Percentiles rank a stretch among this genome's conserved stretches.
phyloP scores from a whole-genome alignment of 2,888 invertebrate species.

The Anaspis maculata region DNA sequence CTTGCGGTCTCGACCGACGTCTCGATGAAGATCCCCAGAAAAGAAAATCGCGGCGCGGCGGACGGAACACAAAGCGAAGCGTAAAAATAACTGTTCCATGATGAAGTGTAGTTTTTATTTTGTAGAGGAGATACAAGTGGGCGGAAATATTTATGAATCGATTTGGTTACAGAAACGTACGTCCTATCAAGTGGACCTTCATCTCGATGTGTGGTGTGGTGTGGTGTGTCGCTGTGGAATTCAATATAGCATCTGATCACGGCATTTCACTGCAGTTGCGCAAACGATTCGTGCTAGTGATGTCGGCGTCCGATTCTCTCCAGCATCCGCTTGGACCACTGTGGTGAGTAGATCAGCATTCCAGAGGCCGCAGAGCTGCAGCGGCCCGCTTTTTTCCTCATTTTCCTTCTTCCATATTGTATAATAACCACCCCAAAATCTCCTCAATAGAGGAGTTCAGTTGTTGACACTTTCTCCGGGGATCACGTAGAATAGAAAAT shows the following conservation, averaged over 20 bases:
- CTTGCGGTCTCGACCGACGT: no score
- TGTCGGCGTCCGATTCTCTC: constrained; percentile 13
- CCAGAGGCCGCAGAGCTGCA: constrained; percentile 24
- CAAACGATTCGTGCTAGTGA: constrained; percentile 29
- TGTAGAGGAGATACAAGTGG: constrained; percentile 8
- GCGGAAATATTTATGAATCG: constrained; percentile 18
- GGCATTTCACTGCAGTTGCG: constrained; percentile 43
- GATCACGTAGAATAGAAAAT: no score
- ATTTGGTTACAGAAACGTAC: constrained; percentile 14
- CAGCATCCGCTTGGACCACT: constrained; percentile 32
- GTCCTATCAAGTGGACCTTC: constrained; percentile 10
- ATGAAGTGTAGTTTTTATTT: constrained; percentile 14
- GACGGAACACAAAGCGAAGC: constrained; percentile 11
- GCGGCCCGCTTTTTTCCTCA: constrained; percentile 24
- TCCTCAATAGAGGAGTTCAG: no score
- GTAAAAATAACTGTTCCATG: constrained; percentile 15
- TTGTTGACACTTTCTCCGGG: no score
- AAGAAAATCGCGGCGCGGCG: no score
- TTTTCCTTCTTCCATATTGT: no score
- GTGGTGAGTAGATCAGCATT: constrained; percentile 25
- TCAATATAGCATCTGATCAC: constrained; percentile 21
- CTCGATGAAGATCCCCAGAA: no score
- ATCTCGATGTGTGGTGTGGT: constrained; percentile 8
- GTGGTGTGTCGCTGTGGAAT: constrained; percentile 13
- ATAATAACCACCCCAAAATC: no score